These are phyloP conservation scores for Drosophila histrio DNA, from an alignment of 2,888 invertebrate genomes.

Conservation along the genomic window DNA sequence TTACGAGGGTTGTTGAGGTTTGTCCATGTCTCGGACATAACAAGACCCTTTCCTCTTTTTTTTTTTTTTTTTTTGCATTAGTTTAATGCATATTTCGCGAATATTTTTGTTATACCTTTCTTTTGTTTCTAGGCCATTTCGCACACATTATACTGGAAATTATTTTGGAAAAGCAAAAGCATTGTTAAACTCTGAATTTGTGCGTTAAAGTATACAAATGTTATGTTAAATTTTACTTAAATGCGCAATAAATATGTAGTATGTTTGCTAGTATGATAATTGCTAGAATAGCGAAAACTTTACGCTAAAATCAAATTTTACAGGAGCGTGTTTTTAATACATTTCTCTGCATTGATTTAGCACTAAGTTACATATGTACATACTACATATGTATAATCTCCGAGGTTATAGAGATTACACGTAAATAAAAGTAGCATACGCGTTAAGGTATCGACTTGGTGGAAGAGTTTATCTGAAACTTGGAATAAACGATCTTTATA, in stretches of 20 bases:
- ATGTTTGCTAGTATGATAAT: no score
- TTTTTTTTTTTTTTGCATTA: conserved; percentile 41
- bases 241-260: neutral
- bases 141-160: neutral
- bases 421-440: no score
- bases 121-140: conserved; percentile 42
- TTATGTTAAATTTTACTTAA: neutral
- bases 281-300: no score
- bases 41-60: conserved; percentile 20
- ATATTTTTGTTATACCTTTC: conserved; percentile 32
- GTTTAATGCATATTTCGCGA: conserved; percentile 65
- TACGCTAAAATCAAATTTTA: no score
- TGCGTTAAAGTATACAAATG: neutral
- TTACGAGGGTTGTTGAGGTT: conserved; percentile 65
- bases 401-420: no score
- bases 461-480: no score
- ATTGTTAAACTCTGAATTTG: neutral
- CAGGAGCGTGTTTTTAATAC: no score
- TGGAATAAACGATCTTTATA: no score
- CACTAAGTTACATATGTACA: no score
- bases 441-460: no score
- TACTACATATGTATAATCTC: no score
- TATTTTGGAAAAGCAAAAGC: neutral
- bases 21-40: conserved; percentile 20
- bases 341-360: no score